Base-by-base conservation (phyloP, 2,113 vertebrate species). In the Arizona elegans region DNA sequence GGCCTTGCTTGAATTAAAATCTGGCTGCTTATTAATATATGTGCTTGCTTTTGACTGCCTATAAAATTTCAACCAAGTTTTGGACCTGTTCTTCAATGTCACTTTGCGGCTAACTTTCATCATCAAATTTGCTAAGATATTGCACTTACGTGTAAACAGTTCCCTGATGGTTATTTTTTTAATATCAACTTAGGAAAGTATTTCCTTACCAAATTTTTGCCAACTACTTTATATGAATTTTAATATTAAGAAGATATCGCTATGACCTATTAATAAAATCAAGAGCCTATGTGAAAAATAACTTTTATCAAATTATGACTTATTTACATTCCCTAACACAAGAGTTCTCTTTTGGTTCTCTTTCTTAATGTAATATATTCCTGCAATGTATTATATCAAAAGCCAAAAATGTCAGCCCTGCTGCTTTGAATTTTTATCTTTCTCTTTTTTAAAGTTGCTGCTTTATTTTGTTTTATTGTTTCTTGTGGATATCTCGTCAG, bases 171-270 rank as follows among this genome's bases (percentile, higher is more conserved):
- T n/a, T 90, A 75, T 53, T 81, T 54, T n/a, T n/a, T 43, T 21
- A 47, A 3, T 75, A 29, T 23, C 29, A 29, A n/a, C 43, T 21
- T 12, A 19, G 56, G 24, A 23, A 53, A 5, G 1, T 2, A 38
- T 54, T 43, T 5, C 59, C 1, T 8, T 0, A 1, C 0, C n/a
- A 24, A 6, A 1, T 23, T 47, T 91, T 87, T 62, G 10, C n/a
- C 5, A 54, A 3, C 55, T 50, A 19, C 15, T 62, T 26, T 26
- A 23, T 26, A 24, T 50, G 33, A 47, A 33, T 12, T 55, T 87
- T 21, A 8, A 0, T 0, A 23, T 8, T 3, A n/a, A 3, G 3
- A 0, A 91, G 33, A 86, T 91, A 38, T 91, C 0, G 0, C 56
- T 47, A 55, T 15, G 53, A 56, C 38, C 26, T 26, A 47, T 58